A percentile compares a stretch with the other conserved stretches of the same genome.
phyloP scores from a whole-genome alignment of 2,113 vertebrate genomes.

The Campylomormyrus numenius region DNA sequence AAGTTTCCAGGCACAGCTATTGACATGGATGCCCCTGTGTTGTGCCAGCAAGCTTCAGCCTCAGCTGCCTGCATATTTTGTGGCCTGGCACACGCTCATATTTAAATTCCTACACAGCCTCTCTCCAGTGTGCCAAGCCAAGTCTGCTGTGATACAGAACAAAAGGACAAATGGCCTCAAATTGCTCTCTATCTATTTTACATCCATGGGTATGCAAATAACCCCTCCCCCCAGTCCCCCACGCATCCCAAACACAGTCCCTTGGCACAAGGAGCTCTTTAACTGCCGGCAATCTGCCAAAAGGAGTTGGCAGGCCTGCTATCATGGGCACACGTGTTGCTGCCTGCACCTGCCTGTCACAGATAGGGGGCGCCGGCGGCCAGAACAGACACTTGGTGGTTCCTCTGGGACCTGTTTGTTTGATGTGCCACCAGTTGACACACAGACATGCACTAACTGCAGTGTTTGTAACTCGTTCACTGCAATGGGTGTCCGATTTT shows the following conservation, averaged over 20 bases:
- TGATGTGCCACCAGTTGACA: slow-evolving; percentile 40
- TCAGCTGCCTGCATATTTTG: not conserved
- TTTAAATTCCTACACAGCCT: slow-evolving; percentile 55
- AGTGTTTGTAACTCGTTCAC: slow-evolving; percentile 23
- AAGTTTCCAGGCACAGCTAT: not conserved
- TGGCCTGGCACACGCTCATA: slow-evolving; percentile 37
- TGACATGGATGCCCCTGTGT: not conserved
- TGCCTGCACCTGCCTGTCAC: slow-evolving; percentile 58
- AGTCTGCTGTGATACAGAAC: slow-evolving; percentile 45
- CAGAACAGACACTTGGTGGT: slow-evolving; percentile 40
- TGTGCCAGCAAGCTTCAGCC: not conserved
- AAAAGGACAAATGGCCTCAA: slow-evolving; percentile 69
- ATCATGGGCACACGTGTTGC: slow-evolving; percentile 69
- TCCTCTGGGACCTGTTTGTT: slow-evolving; percentile 39
- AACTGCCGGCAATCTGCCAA: slow-evolving; percentile 43
- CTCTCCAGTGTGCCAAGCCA: slow-evolving; percentile 15
- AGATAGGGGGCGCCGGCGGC: slow-evolving; percentile 24
- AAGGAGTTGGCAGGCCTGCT: slow-evolving; percentile 48
- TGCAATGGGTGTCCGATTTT: slow-evolving; percentile 51
- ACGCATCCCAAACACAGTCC: slow-evolving; percentile 42
- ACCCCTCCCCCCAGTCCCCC: slow-evolving; percentile 20
- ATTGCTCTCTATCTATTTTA: slow-evolving; percentile 64
- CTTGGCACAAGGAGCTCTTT: slow-evolving; percentile 67
- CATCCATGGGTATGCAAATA: slow-evolving; percentile 68
- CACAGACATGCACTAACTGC: slow-evolving; percentile 30